Percentiles rank a stretch among this genome's conserved stretches.
Conservation (phyloP, 2,888 invertebrate species). For the Agrilus biguttatus region DNA sequence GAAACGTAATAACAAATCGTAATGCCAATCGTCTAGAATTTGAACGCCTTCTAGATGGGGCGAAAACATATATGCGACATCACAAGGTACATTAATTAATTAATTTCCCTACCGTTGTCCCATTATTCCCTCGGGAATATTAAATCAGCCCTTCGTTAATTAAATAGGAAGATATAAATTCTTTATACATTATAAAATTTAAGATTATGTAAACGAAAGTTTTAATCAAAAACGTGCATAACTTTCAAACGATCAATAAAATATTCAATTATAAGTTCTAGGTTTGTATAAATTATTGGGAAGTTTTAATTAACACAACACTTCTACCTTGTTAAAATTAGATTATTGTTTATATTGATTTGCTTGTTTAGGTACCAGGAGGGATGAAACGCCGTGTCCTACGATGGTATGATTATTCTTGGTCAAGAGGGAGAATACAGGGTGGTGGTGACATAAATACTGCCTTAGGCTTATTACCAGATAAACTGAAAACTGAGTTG, state of each 20-base stretch:
- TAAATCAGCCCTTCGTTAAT: too few species aligned
- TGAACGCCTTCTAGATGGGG: slow-evolving; percentile 85
- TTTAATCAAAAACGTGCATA: not conserved
- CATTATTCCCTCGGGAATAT: too few species aligned
- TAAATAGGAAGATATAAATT: too few species aligned
- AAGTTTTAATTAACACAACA: too few species aligned
- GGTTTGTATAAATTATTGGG: too few species aligned
- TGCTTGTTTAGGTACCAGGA: slow-evolving; percentile 54
- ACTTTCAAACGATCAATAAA: too few species aligned
- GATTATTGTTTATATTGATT: too few species aligned
- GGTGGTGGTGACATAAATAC: slow-evolving; percentile 95
- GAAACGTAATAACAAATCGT: slow-evolving; percentile 93
- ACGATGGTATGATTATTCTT: slow-evolving; percentile 96
- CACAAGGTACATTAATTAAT: slow-evolving; percentile 52
- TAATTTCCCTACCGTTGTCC: too few species aligned
- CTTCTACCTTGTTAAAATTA: too few species aligned
- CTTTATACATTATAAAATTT: too few species aligned
- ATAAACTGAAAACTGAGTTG: slow-evolving; percentile 92
- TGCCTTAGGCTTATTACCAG: slow-evolving; percentile 80
- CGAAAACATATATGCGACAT: slow-evolving; percentile 94
- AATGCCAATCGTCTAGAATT: slow-evolving; percentile 93
- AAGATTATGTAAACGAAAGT: too few species aligned
- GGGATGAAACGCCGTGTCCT: slow-evolving; percentile 93
- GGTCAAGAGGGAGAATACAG: slow-evolving; percentile 91
- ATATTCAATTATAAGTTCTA: too few species aligned